Conservation (phyloP, 53 echinoderm and acorn worm genomes). For the Crossaster papposus region DNA sequence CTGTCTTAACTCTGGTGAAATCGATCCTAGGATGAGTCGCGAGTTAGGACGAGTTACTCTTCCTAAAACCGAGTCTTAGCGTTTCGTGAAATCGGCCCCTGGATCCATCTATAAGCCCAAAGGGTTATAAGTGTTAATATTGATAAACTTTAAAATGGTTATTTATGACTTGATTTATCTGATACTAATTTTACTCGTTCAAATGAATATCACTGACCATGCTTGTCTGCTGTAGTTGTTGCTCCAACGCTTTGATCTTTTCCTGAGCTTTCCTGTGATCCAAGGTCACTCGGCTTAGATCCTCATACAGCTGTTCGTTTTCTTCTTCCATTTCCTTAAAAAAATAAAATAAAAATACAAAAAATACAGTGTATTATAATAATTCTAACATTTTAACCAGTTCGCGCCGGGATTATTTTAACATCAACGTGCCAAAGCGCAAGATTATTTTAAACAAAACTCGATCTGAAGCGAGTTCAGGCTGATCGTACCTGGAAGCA, state of each 20-base stretch:
- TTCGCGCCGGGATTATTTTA: no score
- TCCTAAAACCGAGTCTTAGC: no score
- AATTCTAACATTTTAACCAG: no score
- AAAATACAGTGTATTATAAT: background rate
- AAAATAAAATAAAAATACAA: conserved; percentile 29
- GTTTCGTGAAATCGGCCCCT: no score
- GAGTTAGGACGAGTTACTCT: no score
- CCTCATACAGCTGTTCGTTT: conserved; percentile 93
- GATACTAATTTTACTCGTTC: background rate
- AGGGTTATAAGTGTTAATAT: background rate
- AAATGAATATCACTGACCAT: conserved; percentile 11
- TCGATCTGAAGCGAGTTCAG: no score
- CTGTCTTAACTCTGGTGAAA: no score
- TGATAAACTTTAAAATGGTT: background rate
- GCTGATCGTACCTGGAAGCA: no score
- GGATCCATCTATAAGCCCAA: no score
- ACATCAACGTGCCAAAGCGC: no score
- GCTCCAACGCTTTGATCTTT: conserved; percentile 74
- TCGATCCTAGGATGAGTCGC: no score
- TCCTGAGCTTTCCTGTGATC: conserved; percentile 79
- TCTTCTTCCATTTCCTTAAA: conserved; percentile 96
- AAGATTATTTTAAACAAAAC: no score
- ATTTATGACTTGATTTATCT: background rate
- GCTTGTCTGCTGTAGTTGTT: conserved; percentile 55
- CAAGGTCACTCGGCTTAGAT: conserved; percentile 72